A percentile compares a stretch with the other conserved stretches of the same genome.
Conservation (phyloP, 2,888 invertebrate genomes). For the Lysandra coridon region DNA sequence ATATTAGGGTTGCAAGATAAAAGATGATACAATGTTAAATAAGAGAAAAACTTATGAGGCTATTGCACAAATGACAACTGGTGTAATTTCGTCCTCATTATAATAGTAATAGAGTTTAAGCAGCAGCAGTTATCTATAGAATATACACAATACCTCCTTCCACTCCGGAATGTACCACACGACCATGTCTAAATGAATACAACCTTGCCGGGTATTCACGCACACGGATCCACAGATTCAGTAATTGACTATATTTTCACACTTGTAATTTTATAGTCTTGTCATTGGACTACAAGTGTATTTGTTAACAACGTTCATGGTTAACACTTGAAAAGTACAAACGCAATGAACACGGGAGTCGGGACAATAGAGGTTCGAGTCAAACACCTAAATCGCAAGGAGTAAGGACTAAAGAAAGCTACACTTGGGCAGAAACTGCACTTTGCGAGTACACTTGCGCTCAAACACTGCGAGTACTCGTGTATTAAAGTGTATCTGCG, state of each 20-base stretch:
- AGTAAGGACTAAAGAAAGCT: background rate
- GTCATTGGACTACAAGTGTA: background rate
- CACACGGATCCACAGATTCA: background rate
- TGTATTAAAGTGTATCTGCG: background rate
- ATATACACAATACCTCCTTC: slow-evolving; percentile 48
- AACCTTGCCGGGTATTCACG: slow-evolving; percentile 1
- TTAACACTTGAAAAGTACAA: background rate
- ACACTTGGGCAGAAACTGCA: background rate
- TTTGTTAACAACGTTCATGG: background rate
- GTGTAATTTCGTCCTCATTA: background rate
- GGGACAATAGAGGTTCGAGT: background rate
- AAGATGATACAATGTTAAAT: background rate
- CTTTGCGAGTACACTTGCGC: background rate
- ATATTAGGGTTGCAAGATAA: background rate
- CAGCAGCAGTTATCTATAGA: background rate
- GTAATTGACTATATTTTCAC: background rate
- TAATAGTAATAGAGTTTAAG: background rate
- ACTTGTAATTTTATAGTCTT: background rate
- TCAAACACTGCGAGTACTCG: background rate
- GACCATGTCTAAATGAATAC: slow-evolving; percentile 51
- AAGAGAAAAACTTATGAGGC: background rate
- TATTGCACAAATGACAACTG: background rate
- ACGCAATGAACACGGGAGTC: background rate
- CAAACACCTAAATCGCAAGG: background rate
- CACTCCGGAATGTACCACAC: slow-evolving; percentile 56